Percentiles rank a stretch among this genome's conserved stretches.
phyloP scores from a whole-genome alignment of 2,888 invertebrate species.

The Himalopsyche tibetana region DNA sequence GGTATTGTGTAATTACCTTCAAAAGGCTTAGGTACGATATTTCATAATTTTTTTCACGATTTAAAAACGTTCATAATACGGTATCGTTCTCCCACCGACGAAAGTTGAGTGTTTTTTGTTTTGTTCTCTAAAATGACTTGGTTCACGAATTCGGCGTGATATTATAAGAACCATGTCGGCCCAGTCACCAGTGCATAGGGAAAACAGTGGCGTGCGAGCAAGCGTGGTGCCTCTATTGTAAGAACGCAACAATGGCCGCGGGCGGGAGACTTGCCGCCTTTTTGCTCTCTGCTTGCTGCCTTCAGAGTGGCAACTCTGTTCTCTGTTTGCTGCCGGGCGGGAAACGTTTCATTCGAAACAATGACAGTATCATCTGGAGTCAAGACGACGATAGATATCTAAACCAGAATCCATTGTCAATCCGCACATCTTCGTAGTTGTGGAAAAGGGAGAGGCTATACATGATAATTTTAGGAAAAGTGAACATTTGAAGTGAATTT shows the following conservation, averaged over 20 bases:
- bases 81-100: not conserved
- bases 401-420: constrained; percentile 32
- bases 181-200: constrained; percentile 28
- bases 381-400: constrained; percentile 35
- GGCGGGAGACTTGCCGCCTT: constrained; percentile 42
- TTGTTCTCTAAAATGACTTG: no score
- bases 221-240: constrained; percentile 31
- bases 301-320: constrained; percentile 31
- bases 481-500: no score
- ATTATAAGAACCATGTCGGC: constrained; percentile 38
- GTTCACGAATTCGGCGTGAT: constrained; percentile 5
- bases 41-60: no score
- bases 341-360: constrained; percentile 43
- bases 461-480: not conserved
- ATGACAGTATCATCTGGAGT: constrained; percentile 31
- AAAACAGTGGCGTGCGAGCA: constrained; percentile 40
- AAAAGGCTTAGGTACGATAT: no score
- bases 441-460: not conserved
- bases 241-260: constrained; percentile 32
- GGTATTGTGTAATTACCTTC: no score
- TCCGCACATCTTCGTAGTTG: not conserved
- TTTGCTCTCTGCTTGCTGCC: constrained; percentile 36
- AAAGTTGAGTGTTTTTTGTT: no score
- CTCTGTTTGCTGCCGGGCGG: constrained; percentile 39
- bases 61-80: no score